Conservation (phyloP, 2,888 invertebrate species). For the Deilephila elpenor region DNA sequence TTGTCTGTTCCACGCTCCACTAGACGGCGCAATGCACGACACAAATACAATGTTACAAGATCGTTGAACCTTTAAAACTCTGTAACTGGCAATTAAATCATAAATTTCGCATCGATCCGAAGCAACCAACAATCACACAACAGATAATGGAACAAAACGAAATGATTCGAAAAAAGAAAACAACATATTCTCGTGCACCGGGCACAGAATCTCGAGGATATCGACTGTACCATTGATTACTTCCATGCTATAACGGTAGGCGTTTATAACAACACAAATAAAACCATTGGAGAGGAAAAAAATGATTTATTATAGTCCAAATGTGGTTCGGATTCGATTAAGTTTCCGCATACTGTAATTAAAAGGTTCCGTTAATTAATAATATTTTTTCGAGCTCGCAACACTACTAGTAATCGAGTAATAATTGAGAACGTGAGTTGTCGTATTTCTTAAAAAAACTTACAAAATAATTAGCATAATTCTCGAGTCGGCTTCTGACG, state of each 20-base stretch:
- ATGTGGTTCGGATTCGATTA: slow-evolving; percentile 57
- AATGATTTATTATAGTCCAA: slow-evolving; percentile 60
- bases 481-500: slow-evolving; percentile 4
- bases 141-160: slow-evolving; percentile 80
- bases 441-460: slow-evolving; percentile 2
- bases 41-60: slow-evolving; percentile 45
- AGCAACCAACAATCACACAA: slow-evolving; percentile 82
- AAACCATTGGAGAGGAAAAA: slow-evolving; percentile 47
- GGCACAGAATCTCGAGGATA: slow-evolving; percentile 48
- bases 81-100: slow-evolving; percentile 80
- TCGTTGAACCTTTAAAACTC: slow-evolving; percentile 56
- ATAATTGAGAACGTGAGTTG: slow-evolving; percentile 33
- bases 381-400: slow-evolving; percentile 26
- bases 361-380: slow-evolving; percentile 55
- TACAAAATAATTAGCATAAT: slow-evolving; percentile 16
- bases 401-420: slow-evolving; percentile 31
- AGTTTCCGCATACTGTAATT: slow-evolving; percentile 53
- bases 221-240: slow-evolving; percentile 16
- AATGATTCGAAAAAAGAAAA: slow-evolving; percentile 61
- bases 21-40: slow-evolving; percentile 39
- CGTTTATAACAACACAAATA: slow-evolving; percentile 47
- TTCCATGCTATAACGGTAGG: slow-evolving; percentile 45
- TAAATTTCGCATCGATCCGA: slow-evolving; percentile 79
- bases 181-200: slow-evolving; percentile 36
- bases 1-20: slow-evolving; percentile 47